Evolutionary conservation across 2,113 vertebrate species (phyloP).

Genomic region (Caretta caretta): DNA sequence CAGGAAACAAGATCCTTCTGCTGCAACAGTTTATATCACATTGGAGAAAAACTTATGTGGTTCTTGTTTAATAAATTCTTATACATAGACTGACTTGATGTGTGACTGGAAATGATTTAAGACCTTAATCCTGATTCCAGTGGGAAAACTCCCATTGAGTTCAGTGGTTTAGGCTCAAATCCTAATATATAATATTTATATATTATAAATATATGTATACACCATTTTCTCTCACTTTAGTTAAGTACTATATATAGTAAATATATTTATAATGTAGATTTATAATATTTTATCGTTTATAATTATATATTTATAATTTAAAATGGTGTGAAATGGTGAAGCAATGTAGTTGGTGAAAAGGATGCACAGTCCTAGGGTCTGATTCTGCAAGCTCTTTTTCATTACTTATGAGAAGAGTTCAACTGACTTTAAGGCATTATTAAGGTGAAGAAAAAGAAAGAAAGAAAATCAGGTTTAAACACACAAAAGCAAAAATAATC

Average conservation of each 20-base stretch:
- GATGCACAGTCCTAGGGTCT: neutral
- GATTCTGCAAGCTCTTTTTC: neutral
- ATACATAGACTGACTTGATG: neutral
- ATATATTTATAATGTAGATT: too few species aligned
- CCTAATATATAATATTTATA: neutral
- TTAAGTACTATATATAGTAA: neutral
- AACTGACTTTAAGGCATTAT: neutral
- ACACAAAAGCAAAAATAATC: neutral
- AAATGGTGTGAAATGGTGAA: neutral
- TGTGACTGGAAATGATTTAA: neutral
- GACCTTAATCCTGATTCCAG: neutral
- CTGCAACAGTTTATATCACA: neutral
- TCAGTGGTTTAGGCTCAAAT: neutral
- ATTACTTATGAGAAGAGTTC: neutral
- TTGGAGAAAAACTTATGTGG: neutral
- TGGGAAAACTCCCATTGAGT: neutral
- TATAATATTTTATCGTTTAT: too few species aligned
- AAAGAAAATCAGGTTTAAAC: neutral
- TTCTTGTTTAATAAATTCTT: neutral
- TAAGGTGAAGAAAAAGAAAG: neutral
- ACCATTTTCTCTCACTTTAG: neutral
- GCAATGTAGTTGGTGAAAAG: neutral
- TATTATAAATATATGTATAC: too few species aligned
- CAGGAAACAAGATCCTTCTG: neutral
- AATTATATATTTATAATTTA: neutral